Evolutionary conservation across 2,888 invertebrate genomes (phyloP).

Genomic region (Cataglyphis altisquamis): DNA sequence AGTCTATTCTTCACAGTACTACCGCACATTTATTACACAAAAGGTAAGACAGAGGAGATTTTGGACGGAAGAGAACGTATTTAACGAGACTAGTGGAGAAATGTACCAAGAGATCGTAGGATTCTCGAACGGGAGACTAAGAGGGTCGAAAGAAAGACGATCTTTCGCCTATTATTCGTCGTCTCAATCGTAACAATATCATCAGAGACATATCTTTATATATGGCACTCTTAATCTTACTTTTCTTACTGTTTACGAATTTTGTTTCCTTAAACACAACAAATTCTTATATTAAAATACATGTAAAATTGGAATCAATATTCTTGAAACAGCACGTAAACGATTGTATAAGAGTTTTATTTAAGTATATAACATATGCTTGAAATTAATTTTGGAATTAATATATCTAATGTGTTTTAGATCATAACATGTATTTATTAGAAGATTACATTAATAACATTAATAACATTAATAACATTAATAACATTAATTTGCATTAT

Average conservation of each 20-base stretch:
- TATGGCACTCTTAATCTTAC: background rate
- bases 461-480: background rate
- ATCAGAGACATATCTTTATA: background rate
- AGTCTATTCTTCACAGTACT: constrained; percentile 43
- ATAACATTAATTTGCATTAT: background rate
- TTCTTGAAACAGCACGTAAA: background rate
- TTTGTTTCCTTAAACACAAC: background rate
- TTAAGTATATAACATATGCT: background rate
- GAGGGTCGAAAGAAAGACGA: constrained; percentile 40
- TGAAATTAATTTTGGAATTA: background rate
- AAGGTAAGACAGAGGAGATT: constrained; percentile 48
- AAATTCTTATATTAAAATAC: background rate
- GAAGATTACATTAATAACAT: too few relatives aligned
- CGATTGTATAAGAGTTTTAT: background rate
- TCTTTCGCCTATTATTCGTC: constrained; percentile 69
- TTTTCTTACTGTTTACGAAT: background rate
- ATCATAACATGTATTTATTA: background rate
- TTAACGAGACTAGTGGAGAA: constrained; percentile 51
- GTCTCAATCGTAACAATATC: constrained; percentile 52
- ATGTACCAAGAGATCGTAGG: constrained; percentile 60
- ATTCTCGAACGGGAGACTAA: constrained; percentile 42
- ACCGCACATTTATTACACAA: constrained; percentile 65
- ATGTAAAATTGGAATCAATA: background rate
- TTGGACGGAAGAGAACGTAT: constrained; percentile 50
- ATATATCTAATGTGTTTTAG: background rate